Conservation (phyloP, 2,113 vertebrate species). For the Gallinago media region DNA sequence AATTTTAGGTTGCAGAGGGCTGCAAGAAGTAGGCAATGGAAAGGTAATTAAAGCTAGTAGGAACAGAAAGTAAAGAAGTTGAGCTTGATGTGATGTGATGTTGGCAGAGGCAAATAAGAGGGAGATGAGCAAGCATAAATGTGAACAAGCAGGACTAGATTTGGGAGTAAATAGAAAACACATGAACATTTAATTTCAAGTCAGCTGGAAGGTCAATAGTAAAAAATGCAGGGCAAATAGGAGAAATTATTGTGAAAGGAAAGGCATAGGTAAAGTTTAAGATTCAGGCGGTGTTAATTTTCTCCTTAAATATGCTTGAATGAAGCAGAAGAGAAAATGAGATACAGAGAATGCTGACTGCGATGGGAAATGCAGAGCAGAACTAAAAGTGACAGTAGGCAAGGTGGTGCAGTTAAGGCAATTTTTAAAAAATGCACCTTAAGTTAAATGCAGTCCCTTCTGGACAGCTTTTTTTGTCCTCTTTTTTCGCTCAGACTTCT, state of each 20-base stretch:
- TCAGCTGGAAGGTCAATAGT: constrained; percentile 13
- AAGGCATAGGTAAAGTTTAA: not conserved
- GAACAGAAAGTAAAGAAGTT: not conserved
- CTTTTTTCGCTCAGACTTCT: not conserved
- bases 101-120: not conserved
- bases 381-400: constrained; percentile 27
- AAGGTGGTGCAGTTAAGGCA: not conserved
- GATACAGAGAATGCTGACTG: constrained; percentile 20
- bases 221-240: constrained; percentile 24
- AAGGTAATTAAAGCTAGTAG: not conserved
- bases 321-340: constrained; percentile 30
- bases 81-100: constrained; percentile 27
- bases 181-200: constrained; percentile 35
- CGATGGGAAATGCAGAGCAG: not conserved
- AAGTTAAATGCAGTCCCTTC: not conserved
- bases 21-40: not conserved
- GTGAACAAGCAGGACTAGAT: constrained; percentile 6
- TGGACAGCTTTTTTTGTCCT: not conserved
- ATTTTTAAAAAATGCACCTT: not conserved
- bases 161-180: constrained; percentile 27
- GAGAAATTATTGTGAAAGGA: not conserved
- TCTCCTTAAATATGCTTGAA: constrained; percentile 45
- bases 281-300: constrained; percentile 31
- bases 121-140: constrained; percentile 31
- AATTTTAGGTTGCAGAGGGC: not conserved